Percentiles rank a stretch among this genome's conserved stretches.
These are phyloP conservation scores for Trachelus troglodyta DNA, from an alignment of 2,888 invertebrate genomes.

Conservation along the genomic window DNA sequence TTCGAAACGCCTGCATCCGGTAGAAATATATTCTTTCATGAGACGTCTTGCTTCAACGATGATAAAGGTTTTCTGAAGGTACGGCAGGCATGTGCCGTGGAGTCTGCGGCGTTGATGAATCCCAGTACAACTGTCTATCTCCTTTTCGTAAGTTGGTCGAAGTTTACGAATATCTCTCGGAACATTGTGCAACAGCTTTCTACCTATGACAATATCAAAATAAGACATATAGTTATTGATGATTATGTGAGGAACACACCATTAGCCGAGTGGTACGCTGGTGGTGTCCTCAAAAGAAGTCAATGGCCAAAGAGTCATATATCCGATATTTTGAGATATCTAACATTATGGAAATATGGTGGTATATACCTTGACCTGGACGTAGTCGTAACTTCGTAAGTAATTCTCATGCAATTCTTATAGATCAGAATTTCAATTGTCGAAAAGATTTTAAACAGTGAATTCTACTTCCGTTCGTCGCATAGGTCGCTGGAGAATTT, in stretches of 20 bases:
- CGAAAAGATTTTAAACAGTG: not conserved
- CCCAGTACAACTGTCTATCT: conserved; percentile 71
- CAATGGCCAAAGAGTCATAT: conserved; percentile 72
- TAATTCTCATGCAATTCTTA: conserved; percentile 9
- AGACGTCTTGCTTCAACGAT: conserved; percentile 73
- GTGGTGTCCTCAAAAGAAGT: conserved; percentile 68
- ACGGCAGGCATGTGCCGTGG: conserved; percentile 76
- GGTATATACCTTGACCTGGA: conserved; percentile 84
- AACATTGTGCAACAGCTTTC: conserved; percentile 60
- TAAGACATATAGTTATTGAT: conserved; percentile 68
- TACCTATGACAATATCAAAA: conserved; percentile 68
- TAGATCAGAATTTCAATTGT: not conserved
- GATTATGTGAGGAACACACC: conserved; percentile 71
- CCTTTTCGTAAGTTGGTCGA: conserved; percentile 68
- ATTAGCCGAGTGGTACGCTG: conserved; percentile 69
- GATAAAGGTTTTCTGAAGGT: conserved; percentile 65
- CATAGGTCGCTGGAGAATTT: conserved; percentile 69
- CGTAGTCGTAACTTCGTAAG: conserved; percentile 72
- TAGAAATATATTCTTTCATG: conserved; percentile 75
- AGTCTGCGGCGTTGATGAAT: conserved; percentile 75
- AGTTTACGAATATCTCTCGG: conserved; percentile 48
- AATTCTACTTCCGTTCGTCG: conserved; percentile 7
- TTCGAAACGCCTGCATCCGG: conserved; percentile 32
- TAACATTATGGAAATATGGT: conserved; percentile 80
- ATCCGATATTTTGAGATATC: conserved; percentile 74